Evolutionary conservation across 2,797 vertebrate genomes (phyloP), one percentile per base, ranked within the genome.

Genomic region (Huso huso): DNA sequence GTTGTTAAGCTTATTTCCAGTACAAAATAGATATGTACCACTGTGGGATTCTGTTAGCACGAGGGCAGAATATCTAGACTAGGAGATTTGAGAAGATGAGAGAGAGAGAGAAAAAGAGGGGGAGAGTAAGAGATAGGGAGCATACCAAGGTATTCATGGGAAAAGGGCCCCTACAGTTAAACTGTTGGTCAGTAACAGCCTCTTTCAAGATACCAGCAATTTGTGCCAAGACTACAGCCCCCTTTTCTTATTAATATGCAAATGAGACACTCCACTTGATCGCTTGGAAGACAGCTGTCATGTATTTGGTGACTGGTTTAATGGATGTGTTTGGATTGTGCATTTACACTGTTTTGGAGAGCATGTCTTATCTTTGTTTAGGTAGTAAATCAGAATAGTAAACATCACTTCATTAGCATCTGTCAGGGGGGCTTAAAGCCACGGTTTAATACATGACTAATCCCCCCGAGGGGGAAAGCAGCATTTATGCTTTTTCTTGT

Each of bases 361-460:
- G 88, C 88, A 88, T 83, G 91, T 92, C 92, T 95, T 94, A 94
- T 95, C 93, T 94, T 94, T 94, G 92, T 95, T 95, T 93, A 94
- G 92, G 91, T 90, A 89, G 89, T 86, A 87, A 93, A 94, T 95
- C 92, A 93, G 94, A 95, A 93, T 93, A 92, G 93, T 94, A 96
- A 95, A 95, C 94, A 96, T 93, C 86, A 89, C 93, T 92, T 95
- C 93, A 95, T 96, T 93, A 94, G 92, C 92, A 93, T 96, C 92
- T 95, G 92, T 92, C 93, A 91, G 89, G 80, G 84, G 89, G 23
- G 91, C 87, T 93, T 90, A 91, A 89, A 89, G 86, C 89, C 91
- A 90, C 89, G 76, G 81, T 86, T 86, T 37, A 82, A 85, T 83
- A 82, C 79, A 76, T 63, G 73, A 78, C 77, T 81, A 81, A 86